phyloP scores from a whole-genome alignment of 2,888 invertebrate species.

The Rhaphigaster nebulosa region DNA sequence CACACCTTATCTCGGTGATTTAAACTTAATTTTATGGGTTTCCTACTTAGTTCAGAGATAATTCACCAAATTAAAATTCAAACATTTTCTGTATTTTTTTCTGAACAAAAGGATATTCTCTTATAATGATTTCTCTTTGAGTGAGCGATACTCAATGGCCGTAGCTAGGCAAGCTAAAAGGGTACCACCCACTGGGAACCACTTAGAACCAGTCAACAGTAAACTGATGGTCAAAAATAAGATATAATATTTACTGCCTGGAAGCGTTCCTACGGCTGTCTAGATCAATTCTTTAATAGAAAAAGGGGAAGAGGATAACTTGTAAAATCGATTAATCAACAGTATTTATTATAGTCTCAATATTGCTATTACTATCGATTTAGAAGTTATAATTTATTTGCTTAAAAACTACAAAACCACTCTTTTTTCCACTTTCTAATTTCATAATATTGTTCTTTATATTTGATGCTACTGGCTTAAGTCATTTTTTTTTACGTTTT shows the following conservation, averaged over 20 bases:
- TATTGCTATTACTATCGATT: too few species aligned
- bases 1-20: too few species aligned
- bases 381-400: too few species aligned
- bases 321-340: neutral
- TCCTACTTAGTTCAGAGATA: too few species aligned
- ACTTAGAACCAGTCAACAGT: neutral
- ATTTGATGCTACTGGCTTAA: too few species aligned
- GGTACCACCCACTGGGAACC: conserved; percentile 12
- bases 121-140: neutral
- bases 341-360: neutral
- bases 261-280: neutral
- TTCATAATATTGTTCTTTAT: too few species aligned
- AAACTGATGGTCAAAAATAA: conserved; percentile 1
- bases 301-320: neutral
- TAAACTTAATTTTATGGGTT: too few species aligned
- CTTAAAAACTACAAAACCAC: too few species aligned
- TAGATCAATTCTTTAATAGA: neutral
- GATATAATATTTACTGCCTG: neutral
- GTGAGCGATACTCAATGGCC: neutral
- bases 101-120: neutral
- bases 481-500: too few species aligned
- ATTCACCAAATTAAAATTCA: neutral
- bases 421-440: too few species aligned
- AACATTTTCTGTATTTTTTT: neutral
- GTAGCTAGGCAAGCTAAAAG: neutral